These are phyloP conservation scores for Petrocephalus sullivani DNA, from an alignment of 2,797 vertebrate genomes.

Conservation along the genomic window DNA sequence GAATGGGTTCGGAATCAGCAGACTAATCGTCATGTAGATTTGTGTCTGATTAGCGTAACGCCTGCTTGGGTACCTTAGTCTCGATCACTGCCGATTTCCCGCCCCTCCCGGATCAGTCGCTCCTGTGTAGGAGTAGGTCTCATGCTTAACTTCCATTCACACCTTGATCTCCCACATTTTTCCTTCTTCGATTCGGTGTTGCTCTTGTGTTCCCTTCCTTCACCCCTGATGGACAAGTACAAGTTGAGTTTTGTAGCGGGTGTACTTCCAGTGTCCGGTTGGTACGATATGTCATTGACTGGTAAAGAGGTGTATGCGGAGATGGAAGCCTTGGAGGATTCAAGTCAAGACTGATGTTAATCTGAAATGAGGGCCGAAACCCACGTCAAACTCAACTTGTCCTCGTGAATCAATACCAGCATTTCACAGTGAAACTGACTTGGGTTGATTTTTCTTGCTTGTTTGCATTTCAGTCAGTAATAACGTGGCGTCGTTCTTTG, in stretches of 20 bases:
- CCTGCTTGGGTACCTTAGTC: slow-evolving; percentile 50
- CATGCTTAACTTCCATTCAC: slow-evolving; percentile 40
- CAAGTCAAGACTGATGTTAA: background rate
- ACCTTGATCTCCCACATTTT: slow-evolving; percentile 21
- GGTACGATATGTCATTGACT: background rate
- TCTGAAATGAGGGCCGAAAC: background rate
- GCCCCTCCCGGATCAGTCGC: slow-evolving; percentile 32
- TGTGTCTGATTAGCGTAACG: slow-evolving; percentile 64
- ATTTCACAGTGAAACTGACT: background rate
- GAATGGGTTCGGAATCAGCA: slow-evolving; percentile 64
- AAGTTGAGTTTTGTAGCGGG: slow-evolving; percentile 24
- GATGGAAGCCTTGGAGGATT: background rate
- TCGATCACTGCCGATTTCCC: slow-evolving; percentile 45
- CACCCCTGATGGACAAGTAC: slow-evolving; percentile 5
- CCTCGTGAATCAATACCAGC: background rate
- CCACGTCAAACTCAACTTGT: slow-evolving; percentile 33
- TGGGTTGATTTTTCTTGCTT: background rate
- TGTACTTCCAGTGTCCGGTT: background rate
- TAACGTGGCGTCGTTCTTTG: background rate
- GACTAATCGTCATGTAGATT: slow-evolving; percentile 64
- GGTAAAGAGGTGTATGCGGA: background rate
- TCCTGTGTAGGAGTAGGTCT: slow-evolving; percentile 37
- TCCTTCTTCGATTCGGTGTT: background rate
- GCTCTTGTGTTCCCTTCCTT: slow-evolving; percentile 39
- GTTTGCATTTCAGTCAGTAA: background rate